A percentile compares a stretch with the other conserved stretches of the same genome.
Evolutionary conservation across 1,140 invertebrate species (phyloP).

Genomic region (Cyclina sinensis): DNA sequence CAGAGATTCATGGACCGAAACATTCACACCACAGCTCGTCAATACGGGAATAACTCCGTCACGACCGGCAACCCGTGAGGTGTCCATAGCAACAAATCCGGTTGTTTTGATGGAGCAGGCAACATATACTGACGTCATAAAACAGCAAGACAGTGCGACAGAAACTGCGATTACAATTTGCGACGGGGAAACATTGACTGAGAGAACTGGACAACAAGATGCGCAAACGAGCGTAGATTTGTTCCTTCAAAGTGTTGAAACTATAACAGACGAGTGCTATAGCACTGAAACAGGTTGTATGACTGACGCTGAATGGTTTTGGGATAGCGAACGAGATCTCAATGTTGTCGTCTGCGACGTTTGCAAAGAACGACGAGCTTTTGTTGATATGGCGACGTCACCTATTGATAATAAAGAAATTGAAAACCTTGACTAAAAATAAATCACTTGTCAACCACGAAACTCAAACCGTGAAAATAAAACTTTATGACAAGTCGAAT

Average conservation of each 20-base stretch:
- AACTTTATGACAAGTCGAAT: conserved; percentile 78
- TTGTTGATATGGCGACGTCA: conserved; percentile 52
- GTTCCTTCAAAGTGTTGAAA: conserved; percentile 72
- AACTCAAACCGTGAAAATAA: conserved; percentile 75
- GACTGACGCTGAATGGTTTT: conserved; percentile 67
- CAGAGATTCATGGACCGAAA: conserved; percentile 81
- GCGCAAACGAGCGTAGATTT: conserved; percentile 80
- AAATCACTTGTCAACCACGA: conserved; percentile 56
- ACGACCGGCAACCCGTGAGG: conserved; percentile 78
- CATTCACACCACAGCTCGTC: conserved; percentile 73
- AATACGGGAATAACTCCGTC: conserved; percentile 81
- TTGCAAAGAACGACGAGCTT: conserved; percentile 45
- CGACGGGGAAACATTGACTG: conserved; percentile 83
- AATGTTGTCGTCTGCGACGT: conserved; percentile 66
- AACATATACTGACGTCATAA: conserved; percentile 78
- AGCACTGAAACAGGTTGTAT: conserved; percentile 67
- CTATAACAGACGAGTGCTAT: conserved; percentile 71
- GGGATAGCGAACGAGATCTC: conserved; percentile 46
- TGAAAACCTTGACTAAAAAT: conserved; percentile 17
- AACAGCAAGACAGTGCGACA: conserved; percentile 73
- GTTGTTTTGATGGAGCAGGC: conserved; percentile 77
- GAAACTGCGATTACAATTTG: conserved; percentile 76
- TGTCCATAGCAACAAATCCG: conserved; percentile 77
- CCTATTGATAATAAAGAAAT: conserved; percentile 19
- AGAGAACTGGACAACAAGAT: conserved; percentile 73